A percentile compares a stretch with the other conserved stretches of the same genome.
Evolutionary conservation across 1,140 invertebrate genomes (phyloP).

Genomic region (Trichonephila clavata): DNA sequence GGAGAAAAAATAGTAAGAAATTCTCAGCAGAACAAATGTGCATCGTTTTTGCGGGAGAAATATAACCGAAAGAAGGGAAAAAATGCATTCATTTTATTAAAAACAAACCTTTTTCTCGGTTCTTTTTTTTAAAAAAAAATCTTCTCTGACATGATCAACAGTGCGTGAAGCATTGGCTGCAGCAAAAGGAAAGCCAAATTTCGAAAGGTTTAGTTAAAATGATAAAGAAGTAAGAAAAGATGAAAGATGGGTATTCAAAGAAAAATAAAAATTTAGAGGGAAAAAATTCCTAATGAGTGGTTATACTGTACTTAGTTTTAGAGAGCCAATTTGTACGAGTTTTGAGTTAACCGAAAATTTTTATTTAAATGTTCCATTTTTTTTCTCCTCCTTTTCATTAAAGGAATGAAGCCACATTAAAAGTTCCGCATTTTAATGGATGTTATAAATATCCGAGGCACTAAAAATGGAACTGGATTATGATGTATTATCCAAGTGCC

Average conservation of each 20-base stretch:
- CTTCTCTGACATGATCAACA: conserved; percentile 46
- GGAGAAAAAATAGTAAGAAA: not conserved
- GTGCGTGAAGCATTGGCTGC: conserved; percentile 23
- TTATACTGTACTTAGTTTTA: conserved; percentile 11
- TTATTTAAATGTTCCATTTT: not conserved
- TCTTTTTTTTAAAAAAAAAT: conserved; percentile 44
- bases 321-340: conserved; percentile 50
- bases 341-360: not conserved
- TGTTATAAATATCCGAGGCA: not conserved
- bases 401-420: not conserved
- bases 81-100: conserved; percentile 47
- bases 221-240: not conserved
- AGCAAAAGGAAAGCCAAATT: conserved; percentile 3
- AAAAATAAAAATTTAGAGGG: not conserved
- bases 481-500: not conserved
- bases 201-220: conserved; percentile 41
- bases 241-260: not conserved
- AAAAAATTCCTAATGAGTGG: conserved; percentile 40
- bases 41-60: conserved; percentile 34
- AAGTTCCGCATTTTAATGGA: not conserved
- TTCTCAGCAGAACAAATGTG: conserved; percentile 37
- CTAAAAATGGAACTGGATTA: not conserved
- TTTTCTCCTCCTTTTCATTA: not conserved
- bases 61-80: not conserved
- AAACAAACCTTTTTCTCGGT: conserved; percentile 56